Evolutionary conservation across 2,888 invertebrate genomes (phyloP), one percentile per base, ranked within the genome.

Genomic region (Hedya salicella): DNA sequence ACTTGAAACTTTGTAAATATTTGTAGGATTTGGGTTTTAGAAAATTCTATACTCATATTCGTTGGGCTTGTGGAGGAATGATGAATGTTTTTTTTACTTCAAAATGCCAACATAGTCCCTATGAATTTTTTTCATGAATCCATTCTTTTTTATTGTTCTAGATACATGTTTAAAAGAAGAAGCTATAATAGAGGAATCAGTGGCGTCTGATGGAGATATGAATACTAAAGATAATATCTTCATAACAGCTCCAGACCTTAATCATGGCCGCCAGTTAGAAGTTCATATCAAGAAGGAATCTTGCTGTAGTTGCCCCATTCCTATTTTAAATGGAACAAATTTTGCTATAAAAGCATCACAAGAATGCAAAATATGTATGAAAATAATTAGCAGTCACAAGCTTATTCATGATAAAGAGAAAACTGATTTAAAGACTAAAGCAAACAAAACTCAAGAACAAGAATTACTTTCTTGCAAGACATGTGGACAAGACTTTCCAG

Each of bases 261-360:
- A 36, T 32, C 17, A 32, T n/a, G 19, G 17, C 9, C 8, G 13
- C 17, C 44, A 32, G 13, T 44, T 46, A 16, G 44, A 57, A 46
- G 57, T 57, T 8, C 17, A 32, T 4, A 19, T 57, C 44, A 57
- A 4, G 16, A 57, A 57, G 19, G 44, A 57, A 30, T 32, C 57
- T 6, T 19, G 57, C 32, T 57, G 44, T 3, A 57, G 57, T 32
- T n/a, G n/a, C n/a, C n/a, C n/a, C n/a, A n/a, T n/a, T n/a, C 57
- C 57, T 8, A 46, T 32, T 32, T 1, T 32, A 17, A 42, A 57
- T 25, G 14, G 13, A 32, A 30, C 30, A 5, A n/a, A 19, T 46
- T 44, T 19, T 46, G n/a, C 3, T 30, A 30, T 30, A 36, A 39
- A 54, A 17, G 40, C 44, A 8, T 3, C n/a, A 17, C 14, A 30